Percentiles rank a stretch among this genome's conserved stretches.
Evolutionary conservation across 2,797 vertebrate species (phyloP).

Genomic region (Poecilia velifera): DNA sequence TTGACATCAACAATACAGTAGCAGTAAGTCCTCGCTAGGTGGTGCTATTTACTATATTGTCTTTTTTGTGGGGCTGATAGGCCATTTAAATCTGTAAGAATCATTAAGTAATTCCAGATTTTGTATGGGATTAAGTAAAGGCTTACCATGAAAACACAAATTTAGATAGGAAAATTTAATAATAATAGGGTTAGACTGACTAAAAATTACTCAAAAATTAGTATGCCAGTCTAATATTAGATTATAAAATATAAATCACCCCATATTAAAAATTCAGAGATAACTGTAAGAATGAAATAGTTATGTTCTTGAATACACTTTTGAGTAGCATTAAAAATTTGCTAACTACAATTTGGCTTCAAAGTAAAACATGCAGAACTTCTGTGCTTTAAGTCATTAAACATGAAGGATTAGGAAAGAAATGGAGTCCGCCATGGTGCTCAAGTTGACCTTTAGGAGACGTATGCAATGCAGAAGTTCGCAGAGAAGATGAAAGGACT

Average conservation of each 20-base stretch:
- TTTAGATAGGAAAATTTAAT: background rate
- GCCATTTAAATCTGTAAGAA: constrained; percentile 24
- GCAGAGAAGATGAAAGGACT: constrained; percentile 70
- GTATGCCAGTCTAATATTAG: background rate
- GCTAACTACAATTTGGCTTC: constrained; percentile 1
- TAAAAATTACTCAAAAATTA: background rate
- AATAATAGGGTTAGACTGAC: background rate
- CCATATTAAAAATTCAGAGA: background rate
- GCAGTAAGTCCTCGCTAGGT: constrained; percentile 72
- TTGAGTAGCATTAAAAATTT: constrained; percentile 1
- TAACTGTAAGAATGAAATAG: background rate
- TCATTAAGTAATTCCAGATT: constrained; percentile 18
- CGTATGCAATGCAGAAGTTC: constrained; percentile 58
- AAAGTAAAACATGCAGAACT: background rate
- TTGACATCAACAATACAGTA: constrained; percentile 6
- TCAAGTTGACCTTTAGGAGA: constrained; percentile 69
- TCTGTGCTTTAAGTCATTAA: constrained; percentile 26
- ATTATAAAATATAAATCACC: background rate
- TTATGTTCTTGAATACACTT: background rate
- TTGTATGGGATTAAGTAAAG: constrained; percentile 22
- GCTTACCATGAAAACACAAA: constrained; percentile 10
- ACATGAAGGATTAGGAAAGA: constrained; percentile 33
- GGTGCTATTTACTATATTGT: constrained; percentile 71
- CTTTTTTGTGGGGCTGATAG: constrained; percentile 26
- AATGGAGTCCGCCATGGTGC: constrained; percentile 29